These are phyloP conservation scores for Drepana arcuata DNA, from an alignment of 1,140 invertebrate species.

Conservation along the genomic window DNA sequence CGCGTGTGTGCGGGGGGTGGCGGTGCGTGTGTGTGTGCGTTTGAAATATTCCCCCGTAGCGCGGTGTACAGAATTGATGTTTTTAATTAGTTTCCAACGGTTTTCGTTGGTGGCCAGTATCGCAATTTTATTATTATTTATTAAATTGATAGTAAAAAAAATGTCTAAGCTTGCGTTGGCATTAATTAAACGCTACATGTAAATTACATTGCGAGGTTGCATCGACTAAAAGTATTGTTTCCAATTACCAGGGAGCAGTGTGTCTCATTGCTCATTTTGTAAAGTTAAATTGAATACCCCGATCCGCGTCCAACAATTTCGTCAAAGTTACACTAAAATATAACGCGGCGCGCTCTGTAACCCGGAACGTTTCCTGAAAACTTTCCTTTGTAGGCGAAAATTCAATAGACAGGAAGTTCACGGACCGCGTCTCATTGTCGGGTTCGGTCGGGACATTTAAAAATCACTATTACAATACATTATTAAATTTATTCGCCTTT, in stretches of 20 bases:
- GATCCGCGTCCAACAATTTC: conserved; percentile 48
- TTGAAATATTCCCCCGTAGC: conserved; percentile 53
- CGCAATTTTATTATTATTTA: conserved; percentile 37
- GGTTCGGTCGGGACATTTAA: conserved; percentile 16
- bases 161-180: too few relatives aligned
- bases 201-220: too few relatives aligned
- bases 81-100: conserved; percentile 66
- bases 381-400: conserved; percentile 50
- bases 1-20: conserved; percentile 29
- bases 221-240: too few relatives aligned
- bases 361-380: conserved; percentile 44
- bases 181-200: too few relatives aligned
- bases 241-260: too few relatives aligned
- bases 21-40: conserved; percentile 37
- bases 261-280: too few relatives aligned
- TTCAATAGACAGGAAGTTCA: conserved; percentile 50
- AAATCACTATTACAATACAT: too few relatives aligned
- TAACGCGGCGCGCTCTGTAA: conserved; percentile 30
- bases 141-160: conserved; percentile 15
- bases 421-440: conserved; percentile 24
- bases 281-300: conserved; percentile 53
- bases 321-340: conserved; percentile 43
- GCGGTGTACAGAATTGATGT: conserved; percentile 56
- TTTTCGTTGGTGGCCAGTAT: conserved; percentile 51
- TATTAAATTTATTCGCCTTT: too few relatives aligned